These are phyloP conservation scores for Helogale parvula DNA, from an alignment of 2,113 vertebrate species.

Conservation along the genomic window DNA sequence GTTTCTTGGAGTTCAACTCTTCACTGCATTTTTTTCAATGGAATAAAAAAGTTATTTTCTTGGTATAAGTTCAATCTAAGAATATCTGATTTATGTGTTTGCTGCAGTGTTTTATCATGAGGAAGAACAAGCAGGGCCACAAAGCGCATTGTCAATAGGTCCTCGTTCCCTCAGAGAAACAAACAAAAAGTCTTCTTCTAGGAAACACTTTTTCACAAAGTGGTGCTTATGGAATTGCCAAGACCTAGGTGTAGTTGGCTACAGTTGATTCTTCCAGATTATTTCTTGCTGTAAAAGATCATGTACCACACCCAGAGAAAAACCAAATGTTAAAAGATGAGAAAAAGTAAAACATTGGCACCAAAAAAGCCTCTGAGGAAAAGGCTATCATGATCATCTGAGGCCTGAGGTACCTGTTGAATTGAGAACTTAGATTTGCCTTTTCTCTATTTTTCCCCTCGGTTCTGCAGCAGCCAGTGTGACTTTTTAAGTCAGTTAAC, in stretches of 20 bases:
- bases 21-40: neutral
- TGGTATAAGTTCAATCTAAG: neutral
- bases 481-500: neutral
- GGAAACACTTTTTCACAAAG: neutral
- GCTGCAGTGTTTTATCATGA: neutral
- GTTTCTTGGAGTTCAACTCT: neutral
- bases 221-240: neutral
- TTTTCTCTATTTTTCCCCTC: neutral
- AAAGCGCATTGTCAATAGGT: neutral
- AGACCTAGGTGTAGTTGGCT: neutral
- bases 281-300: neutral
- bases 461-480: neutral
- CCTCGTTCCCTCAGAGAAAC: neutral
- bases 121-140: neutral
- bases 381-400: neutral
- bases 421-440: neutral
- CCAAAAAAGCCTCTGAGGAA: neutral
- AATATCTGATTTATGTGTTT: neutral
- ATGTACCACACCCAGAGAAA: neutral
- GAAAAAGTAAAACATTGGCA: neutral
- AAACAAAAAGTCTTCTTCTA: neutral
- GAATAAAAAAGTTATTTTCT: neutral
- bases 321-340: neutral
- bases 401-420: neutral
- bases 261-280: neutral